Conservation (phyloP, 2,113 vertebrate species). For the Paramormyrops kingsleyae region DNA sequence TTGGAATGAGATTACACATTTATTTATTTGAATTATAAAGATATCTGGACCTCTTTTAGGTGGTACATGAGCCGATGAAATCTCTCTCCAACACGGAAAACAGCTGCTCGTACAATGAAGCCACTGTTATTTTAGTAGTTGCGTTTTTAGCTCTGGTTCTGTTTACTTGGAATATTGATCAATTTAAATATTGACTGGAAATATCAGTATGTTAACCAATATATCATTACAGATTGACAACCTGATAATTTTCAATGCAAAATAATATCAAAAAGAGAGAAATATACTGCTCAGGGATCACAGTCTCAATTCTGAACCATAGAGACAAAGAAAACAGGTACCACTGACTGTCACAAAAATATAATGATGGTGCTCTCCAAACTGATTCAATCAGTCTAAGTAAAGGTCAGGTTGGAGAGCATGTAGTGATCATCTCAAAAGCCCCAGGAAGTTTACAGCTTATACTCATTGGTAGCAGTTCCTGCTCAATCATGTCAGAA, state of each 20-base stretch:
- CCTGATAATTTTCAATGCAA: background rate
- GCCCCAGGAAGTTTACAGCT: background rate
- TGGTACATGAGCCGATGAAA: background rate
- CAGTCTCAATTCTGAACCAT: background rate
- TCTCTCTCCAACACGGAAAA: background rate
- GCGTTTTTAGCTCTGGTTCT: background rate
- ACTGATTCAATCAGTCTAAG: background rate
- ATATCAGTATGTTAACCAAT: no score
- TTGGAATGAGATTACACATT: background rate
- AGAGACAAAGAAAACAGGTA: background rate
- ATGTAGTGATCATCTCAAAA: background rate
- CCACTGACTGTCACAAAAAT: background rate
- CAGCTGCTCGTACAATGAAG: background rate
- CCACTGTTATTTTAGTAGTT: background rate
- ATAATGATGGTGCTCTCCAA: background rate
- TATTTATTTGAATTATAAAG: background rate
- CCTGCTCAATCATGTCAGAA: background rate
- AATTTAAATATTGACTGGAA: no score
- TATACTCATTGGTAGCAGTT: background rate
- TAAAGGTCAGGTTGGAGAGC: background rate
- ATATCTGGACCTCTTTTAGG: background rate
- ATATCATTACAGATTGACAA: no score
- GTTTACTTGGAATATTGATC: background rate
- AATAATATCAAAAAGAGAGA: background rate
- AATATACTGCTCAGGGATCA: background rate